Percentiles rank a stretch among this genome's conserved stretches.
phyloP scores from a whole-genome alignment of 2,888 invertebrate species.

The Stegophylla sp. region DNA sequence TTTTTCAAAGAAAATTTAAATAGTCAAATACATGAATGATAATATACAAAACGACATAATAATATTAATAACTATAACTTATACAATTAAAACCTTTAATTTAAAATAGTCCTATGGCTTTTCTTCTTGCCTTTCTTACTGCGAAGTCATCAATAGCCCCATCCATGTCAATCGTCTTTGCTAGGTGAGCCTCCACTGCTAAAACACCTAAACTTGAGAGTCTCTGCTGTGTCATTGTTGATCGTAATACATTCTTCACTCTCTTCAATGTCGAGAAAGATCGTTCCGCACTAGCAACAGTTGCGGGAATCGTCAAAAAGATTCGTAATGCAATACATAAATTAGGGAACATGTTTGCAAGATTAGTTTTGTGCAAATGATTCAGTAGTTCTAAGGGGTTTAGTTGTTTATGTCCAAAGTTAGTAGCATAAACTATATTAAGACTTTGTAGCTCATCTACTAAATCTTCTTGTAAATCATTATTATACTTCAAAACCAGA shows the following conservation, averaged over 20 bases:
- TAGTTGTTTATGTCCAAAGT: no score
- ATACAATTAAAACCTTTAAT: background rate
- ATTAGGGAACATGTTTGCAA: constrained; percentile 6
- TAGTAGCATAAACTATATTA: no score
- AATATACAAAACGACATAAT: background rate
- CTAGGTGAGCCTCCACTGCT: constrained; percentile 14
- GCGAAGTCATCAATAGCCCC: constrained; percentile 3
- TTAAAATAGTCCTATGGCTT: background rate
- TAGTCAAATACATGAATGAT: background rate
- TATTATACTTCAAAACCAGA: constrained; percentile 11
- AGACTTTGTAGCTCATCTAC: no score
- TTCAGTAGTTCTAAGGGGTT: background rate
- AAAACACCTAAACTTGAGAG: constrained; percentile 6
- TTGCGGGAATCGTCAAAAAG: constrained; percentile 12
- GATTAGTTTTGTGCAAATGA: constrained; percentile 14
- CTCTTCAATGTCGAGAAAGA: constrained; percentile 1
- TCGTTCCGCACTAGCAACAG: constrained; percentile 3
- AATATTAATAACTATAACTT: background rate
- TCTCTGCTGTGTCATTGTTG: background rate
- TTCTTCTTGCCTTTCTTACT: constrained; percentile 17
- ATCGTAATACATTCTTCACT: constrained; percentile 1
- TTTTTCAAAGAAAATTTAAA: background rate
- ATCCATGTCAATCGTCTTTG: constrained; percentile 12
- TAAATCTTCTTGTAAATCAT: constrained; percentile 13
- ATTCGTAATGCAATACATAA: constrained; percentile 11